Conservation (phyloP, 2,113 vertebrate species). For the Silurus glanis region DNA sequence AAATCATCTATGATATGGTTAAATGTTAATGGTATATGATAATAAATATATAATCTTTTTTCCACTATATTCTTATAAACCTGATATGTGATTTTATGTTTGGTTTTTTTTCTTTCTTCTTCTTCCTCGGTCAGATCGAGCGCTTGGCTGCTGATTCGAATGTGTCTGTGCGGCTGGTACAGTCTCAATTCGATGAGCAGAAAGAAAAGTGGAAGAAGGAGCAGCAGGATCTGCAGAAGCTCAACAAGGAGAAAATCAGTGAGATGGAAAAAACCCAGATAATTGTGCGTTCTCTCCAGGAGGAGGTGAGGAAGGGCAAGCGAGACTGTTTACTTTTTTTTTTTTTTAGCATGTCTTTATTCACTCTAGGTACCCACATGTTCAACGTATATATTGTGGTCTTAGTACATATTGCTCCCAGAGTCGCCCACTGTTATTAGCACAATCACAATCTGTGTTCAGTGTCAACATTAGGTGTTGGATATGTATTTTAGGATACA, state of each 20-base stretch:
- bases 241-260: constrained; percentile 76
- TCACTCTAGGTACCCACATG: neutral
- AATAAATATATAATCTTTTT: too few species aligned
- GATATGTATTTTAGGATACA: neutral
- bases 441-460: neutral
- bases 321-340: neutral
- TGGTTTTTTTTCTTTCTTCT: neutral
- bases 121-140: constrained; percentile 71
- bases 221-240: constrained; percentile 81
- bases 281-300: constrained; percentile 77
- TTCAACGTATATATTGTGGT: neutral
- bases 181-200: constrained; percentile 85
- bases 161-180: constrained; percentile 71
- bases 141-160: constrained; percentile 74
- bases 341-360: neutral
- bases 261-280: constrained; percentile 79
- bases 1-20: too few species aligned
- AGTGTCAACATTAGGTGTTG: neutral
- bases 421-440: neutral
- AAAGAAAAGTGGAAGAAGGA: constrained; percentile 84
- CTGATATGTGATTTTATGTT: neutral
- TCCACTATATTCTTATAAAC: neutral
- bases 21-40: too few species aligned
- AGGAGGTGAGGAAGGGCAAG: constrained; percentile 76
- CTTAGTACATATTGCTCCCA: neutral